A percentile compares a stretch with the other conserved stretches of the same genome.
These are phyloP conservation scores for Nephrotoma flavescens DNA, from an alignment of 2,888 invertebrate species.

Conservation along the genomic window DNA sequence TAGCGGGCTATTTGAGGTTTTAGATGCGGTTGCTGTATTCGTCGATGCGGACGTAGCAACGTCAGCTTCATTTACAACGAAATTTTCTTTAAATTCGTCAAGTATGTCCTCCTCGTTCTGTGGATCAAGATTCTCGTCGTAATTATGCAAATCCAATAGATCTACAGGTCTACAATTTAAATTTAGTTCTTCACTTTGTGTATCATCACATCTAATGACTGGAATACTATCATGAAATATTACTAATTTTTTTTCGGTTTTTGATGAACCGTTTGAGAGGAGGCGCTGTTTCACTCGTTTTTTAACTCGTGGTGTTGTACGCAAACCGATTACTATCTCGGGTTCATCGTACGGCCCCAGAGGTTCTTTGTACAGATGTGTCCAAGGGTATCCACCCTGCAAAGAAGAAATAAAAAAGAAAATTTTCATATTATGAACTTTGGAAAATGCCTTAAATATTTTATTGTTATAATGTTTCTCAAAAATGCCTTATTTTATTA, in stretches of 20 bases:
- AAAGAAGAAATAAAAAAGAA: constrained; percentile 5
- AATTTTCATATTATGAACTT: too few relatives aligned
- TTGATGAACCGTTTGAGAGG: constrained; percentile 28
- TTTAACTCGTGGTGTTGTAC: constrained; percentile 4
- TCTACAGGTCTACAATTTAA: background rate
- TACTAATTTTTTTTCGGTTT: constrained; percentile 28
- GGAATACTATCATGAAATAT: background rate
- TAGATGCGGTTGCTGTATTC: constrained; percentile 40
- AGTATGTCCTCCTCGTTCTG: background rate
- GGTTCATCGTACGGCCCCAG: constrained; percentile 33
- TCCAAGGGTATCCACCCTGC: constrained; percentile 67
- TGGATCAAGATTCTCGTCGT: background rate
- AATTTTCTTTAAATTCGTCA: background rate
- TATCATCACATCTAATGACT: background rate
- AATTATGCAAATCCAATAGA: background rate
- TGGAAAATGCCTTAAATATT: too few relatives aligned
- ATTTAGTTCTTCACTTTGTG: background rate
- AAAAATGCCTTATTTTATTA: too few relatives aligned
- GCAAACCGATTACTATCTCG: constrained; percentile 26
- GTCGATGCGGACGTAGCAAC: constrained; percentile 31
- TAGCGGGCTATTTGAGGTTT: constrained; percentile 37
- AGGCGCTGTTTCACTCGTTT: constrained; percentile 27
- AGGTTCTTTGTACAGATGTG: constrained; percentile 54
- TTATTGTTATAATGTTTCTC: too few relatives aligned
- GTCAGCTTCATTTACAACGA: constrained; percentile 10